phyloP scores from a whole-genome alignment of 2,888 invertebrate genomes.

The Diaperis boleti region DNA sequence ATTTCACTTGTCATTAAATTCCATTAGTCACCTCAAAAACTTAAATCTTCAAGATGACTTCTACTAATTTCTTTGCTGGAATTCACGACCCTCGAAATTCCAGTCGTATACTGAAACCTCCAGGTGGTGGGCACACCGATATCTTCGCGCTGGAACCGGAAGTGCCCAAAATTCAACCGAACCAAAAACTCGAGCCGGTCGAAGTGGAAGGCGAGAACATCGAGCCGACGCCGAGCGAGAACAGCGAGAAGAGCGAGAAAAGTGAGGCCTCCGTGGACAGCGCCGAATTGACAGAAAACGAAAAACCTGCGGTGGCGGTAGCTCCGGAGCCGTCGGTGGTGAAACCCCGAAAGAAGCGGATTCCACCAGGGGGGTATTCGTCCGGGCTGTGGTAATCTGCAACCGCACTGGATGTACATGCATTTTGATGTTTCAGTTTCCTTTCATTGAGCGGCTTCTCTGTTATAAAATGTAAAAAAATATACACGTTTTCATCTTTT shows the following conservation, averaged over 20 bases:
- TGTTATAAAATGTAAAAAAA: too few species aligned
- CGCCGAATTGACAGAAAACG: not conserved
- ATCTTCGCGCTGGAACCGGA: slow-evolving; percentile 58
- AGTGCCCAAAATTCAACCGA: slow-evolving; percentile 45
- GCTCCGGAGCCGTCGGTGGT: too few species aligned
- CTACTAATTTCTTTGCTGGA: slow-evolving; percentile 60
- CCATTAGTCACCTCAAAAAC: not conserved
- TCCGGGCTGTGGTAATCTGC: slow-evolving; percentile 54
- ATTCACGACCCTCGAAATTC: slow-evolving; percentile 56
- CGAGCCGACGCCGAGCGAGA: not conserved
- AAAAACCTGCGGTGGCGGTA: not conserved
- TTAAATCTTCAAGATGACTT: slow-evolving; percentile 57
- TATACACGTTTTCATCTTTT: too few species aligned
- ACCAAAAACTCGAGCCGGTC: too few species aligned
- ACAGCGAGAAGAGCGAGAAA: not conserved
- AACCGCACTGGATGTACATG: too few species aligned
- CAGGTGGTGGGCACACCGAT: slow-evolving; percentile 67
- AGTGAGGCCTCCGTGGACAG: not conserved
- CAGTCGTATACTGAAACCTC: slow-evolving; percentile 67
- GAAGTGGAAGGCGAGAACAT: not conserved
- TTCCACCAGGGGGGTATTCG: slow-evolving; percentile 59
- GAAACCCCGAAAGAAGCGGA: not conserved
- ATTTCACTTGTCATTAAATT: slow-evolving; percentile 18
- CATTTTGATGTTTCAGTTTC: too few species aligned
- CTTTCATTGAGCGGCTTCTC: too few species aligned